phyloP scores from a whole-genome alignment of 2,888 invertebrate species.

The Lasioglossum zephyrum region DNA sequence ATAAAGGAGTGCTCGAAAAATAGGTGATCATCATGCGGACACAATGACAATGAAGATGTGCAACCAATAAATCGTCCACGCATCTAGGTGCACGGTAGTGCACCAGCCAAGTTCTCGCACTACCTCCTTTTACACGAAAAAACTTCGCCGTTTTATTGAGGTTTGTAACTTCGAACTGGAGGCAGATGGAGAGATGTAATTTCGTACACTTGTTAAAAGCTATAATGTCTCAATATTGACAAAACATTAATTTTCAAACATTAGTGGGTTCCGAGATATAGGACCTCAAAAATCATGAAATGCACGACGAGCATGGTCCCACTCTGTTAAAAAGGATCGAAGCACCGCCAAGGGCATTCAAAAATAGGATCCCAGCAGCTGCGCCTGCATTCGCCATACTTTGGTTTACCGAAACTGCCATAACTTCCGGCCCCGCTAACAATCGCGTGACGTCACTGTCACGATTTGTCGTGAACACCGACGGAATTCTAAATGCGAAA shows the following conservation, averaged over 20 bases:
- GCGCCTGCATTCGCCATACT: slow-evolving; percentile 57
- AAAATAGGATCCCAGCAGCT: slow-evolving; percentile 76
- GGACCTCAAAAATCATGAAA: neutral
- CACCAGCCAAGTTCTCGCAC: too few species aligned
- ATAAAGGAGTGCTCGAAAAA: neutral
- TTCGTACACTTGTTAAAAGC: too few species aligned
- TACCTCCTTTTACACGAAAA: too few species aligned
- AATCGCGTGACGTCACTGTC: slow-evolving; percentile 68
- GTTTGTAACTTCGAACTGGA: too few species aligned
- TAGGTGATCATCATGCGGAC: neutral
- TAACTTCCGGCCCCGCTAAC: slow-evolving; percentile 72
- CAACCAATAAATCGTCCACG: neutral
- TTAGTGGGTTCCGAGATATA: too few species aligned
- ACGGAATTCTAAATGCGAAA: slow-evolving; percentile 64
- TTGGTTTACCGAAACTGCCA: slow-evolving; percentile 69
- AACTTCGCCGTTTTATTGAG: too few species aligned
- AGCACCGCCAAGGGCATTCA: slow-evolving; percentile 43
- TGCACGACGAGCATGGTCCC: neutral
- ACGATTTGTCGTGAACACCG: slow-evolving; percentile 38
- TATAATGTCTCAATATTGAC: too few species aligned
- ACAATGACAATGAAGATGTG: neutral
- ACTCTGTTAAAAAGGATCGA: slow-evolving; percentile 16
- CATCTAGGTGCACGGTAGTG: neutral
- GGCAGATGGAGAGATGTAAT: too few species aligned
- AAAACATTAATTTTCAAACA: too few species aligned